phyloP scores from a whole-genome alignment of 2,888 invertebrate genomes.

The Orthosia gothica region DNA sequence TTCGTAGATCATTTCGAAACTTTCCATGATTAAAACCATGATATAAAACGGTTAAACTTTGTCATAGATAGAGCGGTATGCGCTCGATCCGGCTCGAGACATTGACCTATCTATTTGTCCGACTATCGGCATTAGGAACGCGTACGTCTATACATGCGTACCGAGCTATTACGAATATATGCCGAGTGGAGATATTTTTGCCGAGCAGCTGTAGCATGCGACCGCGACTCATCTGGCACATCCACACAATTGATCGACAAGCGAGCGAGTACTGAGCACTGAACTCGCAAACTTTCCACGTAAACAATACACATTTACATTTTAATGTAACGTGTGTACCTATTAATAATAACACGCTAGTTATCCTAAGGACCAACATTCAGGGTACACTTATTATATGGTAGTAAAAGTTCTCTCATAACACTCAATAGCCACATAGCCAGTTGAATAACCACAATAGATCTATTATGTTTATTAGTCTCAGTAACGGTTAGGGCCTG shows the following conservation, averaged over 20 bases:
- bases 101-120: conserved; percentile 88
- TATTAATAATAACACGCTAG: conserved; percentile 7
- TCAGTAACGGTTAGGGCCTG: no score
- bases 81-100: conserved; percentile 82
- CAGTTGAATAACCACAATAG: no score
- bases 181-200: conserved; percentile 85
- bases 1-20: conserved; percentile 22
- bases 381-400: no score
- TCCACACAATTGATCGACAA: conserved; percentile 66
- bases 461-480: no score
- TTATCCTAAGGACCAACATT: not conserved
- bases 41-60: conserved; percentile 35
- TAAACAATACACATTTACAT: conserved; percentile 60
- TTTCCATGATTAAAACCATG: conserved; percentile 33
- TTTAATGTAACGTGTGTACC: conserved; percentile 19
- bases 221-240: conserved; percentile 80
- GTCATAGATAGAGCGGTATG: conserved; percentile 65
- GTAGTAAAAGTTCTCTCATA: no score
- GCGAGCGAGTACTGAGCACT: conserved; percentile 61
- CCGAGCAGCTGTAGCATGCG: conserved; percentile 84
- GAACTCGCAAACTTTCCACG: conserved; percentile 63
- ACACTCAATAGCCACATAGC: no score
- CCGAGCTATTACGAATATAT: conserved; percentile 78
- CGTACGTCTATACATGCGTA: conserved; percentile 64
- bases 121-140: conserved; percentile 76